Conservation (phyloP, 92 coral and sea anemone genomes). For the Porites divaricata region DNA sequence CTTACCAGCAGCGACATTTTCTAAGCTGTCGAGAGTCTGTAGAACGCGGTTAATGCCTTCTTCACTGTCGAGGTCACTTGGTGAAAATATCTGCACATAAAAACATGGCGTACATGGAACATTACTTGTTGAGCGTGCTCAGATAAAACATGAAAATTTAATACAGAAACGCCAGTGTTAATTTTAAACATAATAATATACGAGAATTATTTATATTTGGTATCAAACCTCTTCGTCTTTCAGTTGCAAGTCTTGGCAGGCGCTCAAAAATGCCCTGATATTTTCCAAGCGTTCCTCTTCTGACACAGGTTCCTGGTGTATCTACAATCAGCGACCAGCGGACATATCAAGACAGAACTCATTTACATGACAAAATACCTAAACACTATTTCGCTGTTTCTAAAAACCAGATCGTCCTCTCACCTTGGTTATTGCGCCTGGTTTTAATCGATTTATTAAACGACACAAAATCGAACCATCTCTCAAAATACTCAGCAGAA, state of each 20-base stretch:
- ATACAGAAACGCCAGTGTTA: slow-evolving; percentile 67
- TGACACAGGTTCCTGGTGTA: slow-evolving; percentile 64
- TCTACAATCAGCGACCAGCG: slow-evolving; percentile 64
- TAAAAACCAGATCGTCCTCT: slow-evolving; percentile 24
- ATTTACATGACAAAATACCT: slow-evolving; percentile 70
- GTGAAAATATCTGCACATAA: slow-evolving; percentile 67
- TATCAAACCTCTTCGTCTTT: slow-evolving; percentile 80
- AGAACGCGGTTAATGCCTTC: slow-evolving; percentile 68
- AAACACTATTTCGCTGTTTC: slow-evolving; percentile 30
- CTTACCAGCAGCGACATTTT: slow-evolving; percentile 80
- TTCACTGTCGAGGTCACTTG: slow-evolving; percentile 75
- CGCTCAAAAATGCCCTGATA: slow-evolving; percentile 67
- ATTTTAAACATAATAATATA: slow-evolving; percentile 49
- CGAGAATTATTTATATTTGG: slow-evolving; percentile 59
- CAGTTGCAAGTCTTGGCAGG: slow-evolving; percentile 86
- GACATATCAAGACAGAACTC: slow-evolving; percentile 45
- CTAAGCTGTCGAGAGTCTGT: slow-evolving; percentile 76
- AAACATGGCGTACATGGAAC: slow-evolving; percentile 45
- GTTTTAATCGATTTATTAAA: slow-evolving; percentile 74
- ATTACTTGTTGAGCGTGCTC: slow-evolving; percentile 71
- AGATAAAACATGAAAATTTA: slow-evolving; percentile 83
- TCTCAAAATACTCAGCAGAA: slow-evolving; percentile 57
- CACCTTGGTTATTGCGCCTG: slow-evolving; percentile 83
- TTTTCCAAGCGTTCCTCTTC: slow-evolving; percentile 69
- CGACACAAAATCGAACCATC: slow-evolving; percentile 77